phyloP scores from a whole-genome alignment of 2,113 vertebrate species.

The Potamarius usumacintae region DNA sequence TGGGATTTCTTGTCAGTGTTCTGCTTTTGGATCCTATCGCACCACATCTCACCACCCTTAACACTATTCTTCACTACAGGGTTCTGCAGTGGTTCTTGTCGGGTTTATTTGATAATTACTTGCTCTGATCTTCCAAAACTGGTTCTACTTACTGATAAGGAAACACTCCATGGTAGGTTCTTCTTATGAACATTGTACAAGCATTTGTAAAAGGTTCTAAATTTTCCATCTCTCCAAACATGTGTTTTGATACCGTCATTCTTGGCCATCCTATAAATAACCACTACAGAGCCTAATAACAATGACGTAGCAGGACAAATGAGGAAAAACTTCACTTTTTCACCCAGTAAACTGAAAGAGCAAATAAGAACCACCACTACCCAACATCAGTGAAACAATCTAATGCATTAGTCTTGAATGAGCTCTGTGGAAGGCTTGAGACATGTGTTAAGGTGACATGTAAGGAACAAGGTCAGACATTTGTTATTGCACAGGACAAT shows the following conservation, averaged over 20 bases:
- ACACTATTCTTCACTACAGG: not conserved
- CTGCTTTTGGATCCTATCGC: too few species aligned
- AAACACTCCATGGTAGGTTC: not conserved
- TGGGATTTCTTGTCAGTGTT: too few species aligned
- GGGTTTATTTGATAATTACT: not conserved
- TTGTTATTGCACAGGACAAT: not conserved
- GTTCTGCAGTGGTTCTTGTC: not conserved
- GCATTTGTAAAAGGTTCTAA: not conserved
- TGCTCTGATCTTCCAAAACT: not conserved
- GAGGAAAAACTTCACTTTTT: not conserved
- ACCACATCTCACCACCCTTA: too few species aligned
- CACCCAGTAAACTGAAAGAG: not conserved
- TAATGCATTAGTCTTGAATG: too few species aligned
- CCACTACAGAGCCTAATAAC: not conserved
- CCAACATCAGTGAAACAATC: not conserved
- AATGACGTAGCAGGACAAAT: not conserved
- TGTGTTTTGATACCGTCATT: not conserved
- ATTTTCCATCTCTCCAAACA: not conserved
- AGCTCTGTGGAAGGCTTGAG: not conserved
- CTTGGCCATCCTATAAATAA: not conserved
- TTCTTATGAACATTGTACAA: not conserved
- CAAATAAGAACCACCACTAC: not conserved
- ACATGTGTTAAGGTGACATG: not conserved
- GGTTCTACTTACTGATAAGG: not conserved
- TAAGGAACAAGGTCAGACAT: not conserved